phyloP scores from a whole-genome alignment of 1,140 invertebrate species.

The Scaptomyza graminum region DNA sequence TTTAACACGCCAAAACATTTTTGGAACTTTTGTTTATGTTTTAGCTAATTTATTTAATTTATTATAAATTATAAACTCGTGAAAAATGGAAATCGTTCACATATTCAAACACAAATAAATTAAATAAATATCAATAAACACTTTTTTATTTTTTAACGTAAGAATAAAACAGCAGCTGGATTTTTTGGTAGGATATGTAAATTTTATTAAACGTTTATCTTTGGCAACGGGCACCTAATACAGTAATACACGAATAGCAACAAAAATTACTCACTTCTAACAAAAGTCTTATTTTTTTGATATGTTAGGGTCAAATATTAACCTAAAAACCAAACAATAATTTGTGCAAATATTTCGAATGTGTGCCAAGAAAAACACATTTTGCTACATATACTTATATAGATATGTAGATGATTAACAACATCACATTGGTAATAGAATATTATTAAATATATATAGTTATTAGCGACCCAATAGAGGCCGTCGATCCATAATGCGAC shows the following conservation, averaged over 20 bases:
- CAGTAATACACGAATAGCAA: conserved; percentile 23
- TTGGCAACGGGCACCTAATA: conserved; percentile 49
- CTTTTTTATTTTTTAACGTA: background rate
- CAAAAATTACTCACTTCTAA: conserved; percentile 31
- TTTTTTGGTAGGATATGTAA: conserved; percentile 31
- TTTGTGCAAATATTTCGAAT: conserved; percentile 43
- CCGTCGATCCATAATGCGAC: conserved; percentile 60
- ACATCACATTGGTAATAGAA: conserved; percentile 67
- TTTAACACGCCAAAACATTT: conserved; percentile 56
- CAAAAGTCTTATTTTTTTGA: conserved; percentile 44
- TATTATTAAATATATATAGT: conserved; percentile 31
- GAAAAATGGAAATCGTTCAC: conserved; percentile 45
- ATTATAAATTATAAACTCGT: conserved; percentile 66
- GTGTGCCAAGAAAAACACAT: conserved; percentile 50
- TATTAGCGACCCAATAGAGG: conserved; percentile 71
- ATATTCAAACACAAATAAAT: conserved; percentile 70
- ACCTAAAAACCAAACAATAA: conserved; percentile 26
- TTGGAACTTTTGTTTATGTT: conserved; percentile 73
- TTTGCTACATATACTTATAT: conserved; percentile 20
- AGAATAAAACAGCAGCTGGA: background rate
- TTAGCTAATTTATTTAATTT: conserved; percentile 79
- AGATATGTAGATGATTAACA: conserved; percentile 36
- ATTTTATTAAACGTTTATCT: conserved; percentile 52
- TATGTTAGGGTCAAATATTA: conserved; percentile 44
- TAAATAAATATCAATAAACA: conserved; percentile 51